Conservation (phyloP, 2,888 invertebrate genomes). For the Scelioninae gen. 2 region DNA sequence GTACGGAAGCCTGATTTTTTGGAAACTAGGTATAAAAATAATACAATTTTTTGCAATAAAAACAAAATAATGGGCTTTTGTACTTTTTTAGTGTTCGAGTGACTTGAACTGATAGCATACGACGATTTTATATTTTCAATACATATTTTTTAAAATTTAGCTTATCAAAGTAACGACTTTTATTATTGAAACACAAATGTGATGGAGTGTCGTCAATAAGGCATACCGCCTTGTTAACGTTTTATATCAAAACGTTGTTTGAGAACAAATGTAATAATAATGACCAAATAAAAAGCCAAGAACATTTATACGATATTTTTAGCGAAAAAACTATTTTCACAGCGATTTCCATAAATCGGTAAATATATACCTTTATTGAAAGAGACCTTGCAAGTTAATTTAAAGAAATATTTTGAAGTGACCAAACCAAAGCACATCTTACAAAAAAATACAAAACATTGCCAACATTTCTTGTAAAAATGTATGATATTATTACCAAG, state of each 20-base stretch:
- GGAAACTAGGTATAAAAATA: background rate
- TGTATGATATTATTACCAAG: constrained; percentile 10
- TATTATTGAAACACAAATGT: background rate
- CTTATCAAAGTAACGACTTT: constrained; percentile 4
- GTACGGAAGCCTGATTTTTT: constrained; percentile 55
- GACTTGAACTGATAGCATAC: constrained; percentile 14
- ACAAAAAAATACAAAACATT: no score
- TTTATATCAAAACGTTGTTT: constrained; percentile 10
- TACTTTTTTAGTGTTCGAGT: constrained; percentile 25
- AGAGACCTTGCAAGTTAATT: constrained; percentile 6
- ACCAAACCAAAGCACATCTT: no score
- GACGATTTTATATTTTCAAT: constrained; percentile 10
- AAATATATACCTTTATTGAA: constrained; percentile 5
- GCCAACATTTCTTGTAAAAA: constrained; percentile 35
- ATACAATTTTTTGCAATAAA: background rate
- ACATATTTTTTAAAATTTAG: constrained; percentile 5
- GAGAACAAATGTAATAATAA: background rate
- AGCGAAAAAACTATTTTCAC: no score
- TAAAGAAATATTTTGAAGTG: background rate
- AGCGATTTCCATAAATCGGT: constrained; percentile 1
- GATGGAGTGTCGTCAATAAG: constrained; percentile 42
- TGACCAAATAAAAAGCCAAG: background rate
- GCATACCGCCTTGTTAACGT: no score
- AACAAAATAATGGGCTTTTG: constrained; percentile 23
- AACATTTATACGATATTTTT: constrained; percentile 18